Base-by-base conservation (phyloP, 2,888 invertebrate species). In the Tiliacea citrago region DNA sequence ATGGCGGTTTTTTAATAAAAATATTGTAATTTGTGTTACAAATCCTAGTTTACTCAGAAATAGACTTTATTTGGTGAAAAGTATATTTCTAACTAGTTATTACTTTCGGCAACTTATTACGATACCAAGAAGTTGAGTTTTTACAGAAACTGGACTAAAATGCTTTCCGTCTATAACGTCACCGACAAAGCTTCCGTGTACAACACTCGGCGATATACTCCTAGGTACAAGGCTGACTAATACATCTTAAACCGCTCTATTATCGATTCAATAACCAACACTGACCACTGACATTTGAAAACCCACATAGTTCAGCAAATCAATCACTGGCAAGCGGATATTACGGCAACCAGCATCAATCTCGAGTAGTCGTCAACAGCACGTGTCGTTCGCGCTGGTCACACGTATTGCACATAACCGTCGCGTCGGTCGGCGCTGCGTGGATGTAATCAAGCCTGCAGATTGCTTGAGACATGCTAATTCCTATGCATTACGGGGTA, bases 261-360 rank as follows among this genome's bases (percentile, higher is more conserved):
- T 47, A 70, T 78, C 49, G 51, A 60, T 70, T 69, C 29, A 51
- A 51, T 49, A 69, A 47, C 42, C 35, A 29, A 39, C 29, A 24
- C n/a, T 45, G 21, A 70, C 61, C 65, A 55, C 77, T 24, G 45
- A 55, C 58, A 82, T 82, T 29, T 49, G 68, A 65, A 66, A 61
- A 42, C 61, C 1, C 39, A 61, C 67, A 72, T 47, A 66, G 80
- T 63, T 80, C 61, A 68, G 58, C 66, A 47, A 80, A 81, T 74
- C 81, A 80, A 81, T 81, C 84, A 80, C 65, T 21, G 24, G 57
- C 51, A 61, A 73, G 58, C 51, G 79, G 39, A 57, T 72, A 65
- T 80, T 79, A 63, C 16, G 57, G 68, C 57, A 66, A 24, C 45
- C 35, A 12, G 62, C 75, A 83, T 67, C 84, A 69, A 83, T 68